Evolutionary conservation across 2,797 vertebrate species (phyloP), one percentile per base, ranked within the genome.

Genomic region (Pelodytes ibericus): DNA sequence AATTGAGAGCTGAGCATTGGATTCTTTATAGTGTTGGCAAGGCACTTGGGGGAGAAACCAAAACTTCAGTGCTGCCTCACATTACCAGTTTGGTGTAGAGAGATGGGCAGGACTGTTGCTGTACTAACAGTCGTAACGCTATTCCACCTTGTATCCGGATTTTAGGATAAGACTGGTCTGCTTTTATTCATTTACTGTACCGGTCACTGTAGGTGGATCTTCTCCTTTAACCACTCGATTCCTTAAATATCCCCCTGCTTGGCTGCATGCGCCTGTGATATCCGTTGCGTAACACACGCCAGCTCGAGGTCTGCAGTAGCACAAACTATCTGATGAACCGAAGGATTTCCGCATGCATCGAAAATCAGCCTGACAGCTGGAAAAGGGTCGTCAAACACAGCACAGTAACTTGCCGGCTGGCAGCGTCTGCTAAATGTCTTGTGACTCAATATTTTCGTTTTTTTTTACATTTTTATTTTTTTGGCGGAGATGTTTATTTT

Each of bases 311-410:
- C 53, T 66, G 31, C 53, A 27, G 62, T 51, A 58, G 72, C 62
- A 67, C 24, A 67, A 59, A 66, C 62, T 72, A 39, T 30, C 56
- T 74, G 72, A 30, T 66, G 72, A 74, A 67, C 25, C 72, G 67
- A 56, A 66, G 53, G 61, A 75, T 75, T 66, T 75, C 64, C 47
- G 57, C 57, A 68, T 58, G 36, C 41, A 62, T 68, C 25, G 56
- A 49, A 69, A 61, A 75, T 75, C 73, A 75, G 64, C 20, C 64
- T 75, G 73, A 75, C 64, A 75, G 64, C 56, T 75, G 64, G 64
- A 53, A 75, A 61, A 67, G 73, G 57, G 73, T 68, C 73, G 68
- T 68, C 62, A 47, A 41, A 66, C 72, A 67, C 57, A 74, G 29
- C 53, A 41, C 53, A 20, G 31, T 31, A 16, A 53, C 39, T 44